Evolutionary conservation across 2,797 vertebrate genomes (phyloP), one percentile per base, ranked within the genome.

Genomic region (Macropus fuliginosus): DNA sequence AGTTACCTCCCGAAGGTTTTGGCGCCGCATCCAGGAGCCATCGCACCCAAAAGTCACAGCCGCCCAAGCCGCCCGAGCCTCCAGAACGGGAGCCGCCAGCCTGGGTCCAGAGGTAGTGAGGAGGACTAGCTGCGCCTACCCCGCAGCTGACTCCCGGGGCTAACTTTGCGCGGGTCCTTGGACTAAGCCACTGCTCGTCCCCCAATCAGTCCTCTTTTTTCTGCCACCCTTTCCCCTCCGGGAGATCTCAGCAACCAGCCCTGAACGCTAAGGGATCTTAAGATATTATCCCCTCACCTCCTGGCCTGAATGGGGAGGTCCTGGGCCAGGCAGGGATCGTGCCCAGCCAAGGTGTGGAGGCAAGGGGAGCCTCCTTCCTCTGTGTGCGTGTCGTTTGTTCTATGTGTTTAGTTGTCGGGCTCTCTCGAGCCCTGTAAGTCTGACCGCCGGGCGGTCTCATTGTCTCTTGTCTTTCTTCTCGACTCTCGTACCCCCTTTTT

Each of bases 1-100:
- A 81, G 8, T 81, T 46, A 9, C 66, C 66, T 81, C 66, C 6
- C 18, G n/a, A 24, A 81, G n/a, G 66, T 46, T 14, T 28, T 2
- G n/a, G 52, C 59, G 95, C 54, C 3, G 62, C 54, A 27, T 24
- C 10, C 66, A 92, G 9, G 59, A 97, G 46, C 57, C 91, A 92
- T 56, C 24, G 56, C 28, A 52, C 52, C 34, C 89, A 50, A 93
- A 91, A 91, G 31, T 34, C 90, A 55, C 34, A 52, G n/a, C 4
- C 66, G 31, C 31, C 59, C 29, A 12, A 34, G 31, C 5, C 40
- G 40, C 40, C 40, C 8, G 74, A 87, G 40, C 40, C 40, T 46
- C 40, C 74, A 18, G 40, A 50, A 46, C 74, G 8, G 21, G 21
- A 87, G 40, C 24, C 74, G 13, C 74, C 40, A 50, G 74, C 40